Percentiles rank a stretch among this genome's conserved stretches.
Conservation (phyloP, 2,797 vertebrate species). For the Micrastur ruficollis region DNA sequence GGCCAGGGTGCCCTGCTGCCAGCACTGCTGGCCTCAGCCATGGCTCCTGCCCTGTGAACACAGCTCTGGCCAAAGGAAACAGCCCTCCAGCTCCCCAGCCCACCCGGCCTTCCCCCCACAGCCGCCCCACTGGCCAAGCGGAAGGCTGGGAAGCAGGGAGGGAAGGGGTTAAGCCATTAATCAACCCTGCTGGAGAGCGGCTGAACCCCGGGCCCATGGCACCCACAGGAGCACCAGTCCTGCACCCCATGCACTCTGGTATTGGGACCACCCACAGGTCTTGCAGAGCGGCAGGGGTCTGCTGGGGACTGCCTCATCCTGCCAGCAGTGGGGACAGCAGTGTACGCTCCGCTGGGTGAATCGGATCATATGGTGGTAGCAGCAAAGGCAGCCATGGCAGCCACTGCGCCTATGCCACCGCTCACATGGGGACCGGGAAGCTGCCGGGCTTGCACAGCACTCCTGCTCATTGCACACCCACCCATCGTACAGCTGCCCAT, state of each 20-base stretch:
- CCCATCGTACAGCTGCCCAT: neutral
- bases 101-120: neutral
- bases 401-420: neutral
- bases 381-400: neutral
- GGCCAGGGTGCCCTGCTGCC: neutral
- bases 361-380: accelerated
- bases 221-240: neutral
- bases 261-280: neutral
- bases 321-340: accelerated
- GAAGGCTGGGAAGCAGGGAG: neutral
- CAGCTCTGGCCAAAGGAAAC: neutral
- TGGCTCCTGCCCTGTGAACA: constrained; percentile 2
- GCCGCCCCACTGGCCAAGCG: accelerated
- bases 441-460: neutral
- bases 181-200: neutral
- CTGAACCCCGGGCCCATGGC: neutral
- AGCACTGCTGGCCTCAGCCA: neutral
- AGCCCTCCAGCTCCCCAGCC: neutral
- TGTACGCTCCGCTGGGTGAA: neutral
- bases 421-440: neutral
- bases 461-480: neutral
- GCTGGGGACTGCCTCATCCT: neutral
- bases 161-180: neutral
- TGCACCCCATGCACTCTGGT: neutral
- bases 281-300: neutral